Percentiles rank a stretch among this genome's conserved stretches.
phyloP scores from a whole-genome alignment of 2,797 vertebrate species.

The Gallinago nigripennis region DNA sequence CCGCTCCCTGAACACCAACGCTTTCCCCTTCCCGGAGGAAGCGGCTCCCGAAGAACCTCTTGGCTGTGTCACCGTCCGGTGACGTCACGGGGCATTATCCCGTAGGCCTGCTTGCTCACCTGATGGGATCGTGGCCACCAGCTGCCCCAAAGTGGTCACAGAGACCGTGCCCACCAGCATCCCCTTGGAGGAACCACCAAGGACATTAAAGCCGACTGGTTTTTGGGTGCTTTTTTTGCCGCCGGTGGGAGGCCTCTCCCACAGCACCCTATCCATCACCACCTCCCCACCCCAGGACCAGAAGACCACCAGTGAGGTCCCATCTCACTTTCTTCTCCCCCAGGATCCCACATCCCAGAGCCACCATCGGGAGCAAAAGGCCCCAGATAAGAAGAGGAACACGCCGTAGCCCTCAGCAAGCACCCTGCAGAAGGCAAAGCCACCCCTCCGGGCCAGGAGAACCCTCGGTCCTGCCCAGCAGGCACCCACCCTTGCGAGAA shows the following conservation, averaged over 20 bases:
- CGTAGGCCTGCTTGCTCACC: neutral
- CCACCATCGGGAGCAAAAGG: neutral
- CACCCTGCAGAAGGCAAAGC: neutral
- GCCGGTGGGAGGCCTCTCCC: neutral
- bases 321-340: neutral
- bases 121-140: neutral
- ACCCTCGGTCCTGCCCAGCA: neutral
- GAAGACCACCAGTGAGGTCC: neutral
- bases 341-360: neutral
- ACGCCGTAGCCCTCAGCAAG: accelerated
- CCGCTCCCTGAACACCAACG: neutral
- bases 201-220: neutral
- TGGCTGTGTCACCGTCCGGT: accelerated
- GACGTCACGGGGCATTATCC: neutral
- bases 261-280: too few relatives aligned
- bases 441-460: accelerated
- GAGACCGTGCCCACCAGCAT: neutral
- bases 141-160: neutral
- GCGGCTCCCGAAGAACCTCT: accelerated
- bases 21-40: neutral
- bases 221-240: neutral
- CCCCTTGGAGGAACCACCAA: neutral
- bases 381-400: neutral
- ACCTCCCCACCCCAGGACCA: neutral
- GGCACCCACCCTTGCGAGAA: neutral